phyloP scores from a whole-genome alignment of 2,888 invertebrate genomes.

The Harmothoe impar region DNA sequence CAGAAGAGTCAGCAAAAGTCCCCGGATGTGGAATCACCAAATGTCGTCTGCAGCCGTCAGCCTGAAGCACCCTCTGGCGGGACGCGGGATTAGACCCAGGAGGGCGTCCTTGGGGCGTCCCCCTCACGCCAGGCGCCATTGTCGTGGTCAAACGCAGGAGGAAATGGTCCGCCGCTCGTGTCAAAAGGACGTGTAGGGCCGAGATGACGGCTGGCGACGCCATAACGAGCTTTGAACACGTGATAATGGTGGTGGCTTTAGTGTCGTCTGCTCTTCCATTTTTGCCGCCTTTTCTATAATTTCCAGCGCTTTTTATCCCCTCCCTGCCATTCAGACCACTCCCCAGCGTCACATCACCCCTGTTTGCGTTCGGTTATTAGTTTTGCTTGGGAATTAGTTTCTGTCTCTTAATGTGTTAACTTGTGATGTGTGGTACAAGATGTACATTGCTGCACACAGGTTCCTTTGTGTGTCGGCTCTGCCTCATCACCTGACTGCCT shows the following conservation, averaged over 20 bases:
- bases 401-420: no score
- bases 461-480: no score
- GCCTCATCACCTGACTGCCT: no score
- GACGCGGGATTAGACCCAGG: slow-evolving; percentile 13
- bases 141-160: slow-evolving; percentile 8
- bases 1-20: background rate
- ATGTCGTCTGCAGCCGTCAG: background rate
- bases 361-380: no score
- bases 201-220: background rate
- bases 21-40: slow-evolving; percentile 2
- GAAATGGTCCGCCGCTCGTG: background rate
- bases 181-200: background rate
- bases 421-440: no score
- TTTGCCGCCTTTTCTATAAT: no score
- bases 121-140: background rate
- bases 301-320: background rate
- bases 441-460: no score
- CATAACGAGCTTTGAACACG: slow-evolving; percentile 17
- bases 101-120: background rate
- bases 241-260: background rate
- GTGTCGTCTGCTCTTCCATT: background rate
- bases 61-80: background rate
- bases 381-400: no score
- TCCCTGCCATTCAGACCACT: background rate
- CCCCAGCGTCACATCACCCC: no score